Evolutionary conservation across 2,113 vertebrate species (phyloP).

Genomic region (Channa maculata): DNA sequence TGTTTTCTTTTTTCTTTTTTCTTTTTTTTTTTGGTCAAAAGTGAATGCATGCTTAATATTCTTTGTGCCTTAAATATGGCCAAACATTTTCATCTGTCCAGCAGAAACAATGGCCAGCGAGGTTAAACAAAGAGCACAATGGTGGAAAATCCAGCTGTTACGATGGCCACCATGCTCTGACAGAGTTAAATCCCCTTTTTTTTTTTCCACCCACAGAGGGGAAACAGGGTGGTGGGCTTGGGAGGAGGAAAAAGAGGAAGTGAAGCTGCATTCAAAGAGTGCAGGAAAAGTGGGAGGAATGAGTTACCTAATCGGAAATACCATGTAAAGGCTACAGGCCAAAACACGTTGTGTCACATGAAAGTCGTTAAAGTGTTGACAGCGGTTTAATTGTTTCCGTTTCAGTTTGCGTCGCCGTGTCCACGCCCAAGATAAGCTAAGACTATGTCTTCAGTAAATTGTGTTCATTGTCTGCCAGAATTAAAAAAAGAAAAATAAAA

Average conservation of each 20-base stretch:
- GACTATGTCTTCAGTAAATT: no score
- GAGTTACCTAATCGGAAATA: neutral
- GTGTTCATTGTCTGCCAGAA: no score
- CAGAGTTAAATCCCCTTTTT: conserved; percentile 60
- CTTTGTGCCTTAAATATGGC: no score
- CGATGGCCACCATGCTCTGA: conserved; percentile 63
- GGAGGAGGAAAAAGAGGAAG: conserved; percentile 16
- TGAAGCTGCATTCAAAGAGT: conserved; percentile 54
- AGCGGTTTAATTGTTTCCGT: no score
- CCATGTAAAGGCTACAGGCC: no score
- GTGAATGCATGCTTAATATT: conserved; percentile 53
- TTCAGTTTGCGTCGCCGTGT: no score
- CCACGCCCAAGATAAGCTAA: no score
- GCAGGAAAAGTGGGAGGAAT: conserved; percentile 29
- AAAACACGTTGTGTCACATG: no score
- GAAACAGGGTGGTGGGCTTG: conserved; percentile 27
- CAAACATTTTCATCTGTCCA: neutral
- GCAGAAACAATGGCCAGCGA: neutral
- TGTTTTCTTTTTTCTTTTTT: neutral
- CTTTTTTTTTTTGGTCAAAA: neutral
- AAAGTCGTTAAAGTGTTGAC: no score
- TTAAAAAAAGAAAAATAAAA: no score
- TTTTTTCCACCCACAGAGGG: conserved; percentile 49
- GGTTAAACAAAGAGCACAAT: conserved; percentile 57
- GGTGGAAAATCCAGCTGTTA: conserved; percentile 66